Evolutionary conservation across 2,888 invertebrate genomes (phyloP).

Genomic region (Malacosoma neustria): DNA sequence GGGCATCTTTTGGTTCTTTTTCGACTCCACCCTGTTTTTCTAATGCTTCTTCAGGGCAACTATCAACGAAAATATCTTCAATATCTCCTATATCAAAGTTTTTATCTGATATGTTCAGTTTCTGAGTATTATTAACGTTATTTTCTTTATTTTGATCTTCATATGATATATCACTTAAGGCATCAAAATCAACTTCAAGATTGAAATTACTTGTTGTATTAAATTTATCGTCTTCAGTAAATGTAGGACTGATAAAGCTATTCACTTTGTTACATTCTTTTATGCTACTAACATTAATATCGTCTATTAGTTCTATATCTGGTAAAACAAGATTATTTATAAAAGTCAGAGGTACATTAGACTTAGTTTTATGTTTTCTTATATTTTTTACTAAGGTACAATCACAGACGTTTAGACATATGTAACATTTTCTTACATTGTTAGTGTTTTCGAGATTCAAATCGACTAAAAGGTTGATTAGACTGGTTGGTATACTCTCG

Average conservation of each 20-base stretch:
- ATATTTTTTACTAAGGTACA: constrained; percentile 39
- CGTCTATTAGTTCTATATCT: constrained; percentile 43
- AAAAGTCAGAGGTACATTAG: constrained; percentile 18
- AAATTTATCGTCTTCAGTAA: constrained; percentile 6
- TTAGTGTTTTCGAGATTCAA: constrained; percentile 50
- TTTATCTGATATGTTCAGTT: constrained; percentile 19
- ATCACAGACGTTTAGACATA: constrained; percentile 57
- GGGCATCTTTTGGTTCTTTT: constrained; percentile 21
- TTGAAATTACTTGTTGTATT: constrained; percentile 23
- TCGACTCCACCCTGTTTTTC: constrained; percentile 1
- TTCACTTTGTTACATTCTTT: constrained; percentile 24
- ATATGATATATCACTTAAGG: constrained; percentile 11
- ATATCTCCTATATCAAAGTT: constrained; percentile 63
- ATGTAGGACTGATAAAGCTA: constrained; percentile 8
- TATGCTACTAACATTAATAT: constrained; percentile 35
- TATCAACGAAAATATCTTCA: constrained; percentile 53
- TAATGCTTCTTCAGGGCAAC: constrained; percentile 14
- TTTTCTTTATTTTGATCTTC: constrained; percentile 10
- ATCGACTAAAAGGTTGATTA: constrained; percentile 60
- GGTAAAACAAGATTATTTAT: constrained; percentile 35
- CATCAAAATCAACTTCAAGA: constrained; percentile 35
- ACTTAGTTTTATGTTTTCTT: constrained; percentile 19
- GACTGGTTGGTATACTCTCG: constrained; percentile 40
- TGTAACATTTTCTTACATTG: constrained; percentile 37
- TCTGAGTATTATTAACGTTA: constrained; percentile 5